Conservation (phyloP, 2,888 invertebrate genomes). For the Craniophora ligustri region DNA sequence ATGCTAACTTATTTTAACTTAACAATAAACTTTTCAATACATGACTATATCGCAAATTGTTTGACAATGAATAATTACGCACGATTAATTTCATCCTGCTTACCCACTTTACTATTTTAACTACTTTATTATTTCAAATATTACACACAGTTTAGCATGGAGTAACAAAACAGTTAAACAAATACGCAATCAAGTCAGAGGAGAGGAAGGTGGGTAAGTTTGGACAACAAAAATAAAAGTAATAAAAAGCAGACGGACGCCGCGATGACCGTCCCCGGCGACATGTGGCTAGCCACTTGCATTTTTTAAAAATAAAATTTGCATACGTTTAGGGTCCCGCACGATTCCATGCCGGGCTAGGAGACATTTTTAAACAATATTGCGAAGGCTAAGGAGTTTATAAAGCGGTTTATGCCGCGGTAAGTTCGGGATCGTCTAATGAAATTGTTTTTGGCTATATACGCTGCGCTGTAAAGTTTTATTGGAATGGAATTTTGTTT, state of each 20-base stretch:
- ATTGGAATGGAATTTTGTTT: conserved; percentile 52
- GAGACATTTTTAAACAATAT: conserved; percentile 62
- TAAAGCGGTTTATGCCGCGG: conserved; percentile 57
- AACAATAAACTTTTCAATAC: too few species aligned
- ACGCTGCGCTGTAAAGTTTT: conserved; percentile 55
- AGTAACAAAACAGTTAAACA: conserved; percentile 60
- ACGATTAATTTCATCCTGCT: too few species aligned
- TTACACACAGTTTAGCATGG: conserved; percentile 14
- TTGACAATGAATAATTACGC: too few species aligned
- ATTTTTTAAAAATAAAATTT: conserved; percentile 86
- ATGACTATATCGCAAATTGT: too few species aligned
- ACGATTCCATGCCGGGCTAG: conserved; percentile 47
- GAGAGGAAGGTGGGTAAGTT: conserved; percentile 66
- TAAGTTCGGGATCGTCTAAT: conserved; percentile 65
- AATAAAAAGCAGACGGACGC: conserved; percentile 66
- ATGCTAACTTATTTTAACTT: too few species aligned
- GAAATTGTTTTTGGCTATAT: conserved; percentile 69
- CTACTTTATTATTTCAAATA: conserved; percentile 25
- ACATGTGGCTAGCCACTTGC: conserved; percentile 83
- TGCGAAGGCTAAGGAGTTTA: conserved; percentile 58
- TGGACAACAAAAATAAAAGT: conserved; percentile 67
- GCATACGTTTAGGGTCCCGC: conserved; percentile 78
- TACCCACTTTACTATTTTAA: background rate
- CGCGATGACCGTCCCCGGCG: conserved; percentile 63
- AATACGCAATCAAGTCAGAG: conserved; percentile 65